Percentiles rank a stretch among this genome's conserved stretches.
These are phyloP conservation scores for Erebia ligea DNA, from an alignment of 2,888 invertebrate genomes.

Conservation along the genomic window DNA sequence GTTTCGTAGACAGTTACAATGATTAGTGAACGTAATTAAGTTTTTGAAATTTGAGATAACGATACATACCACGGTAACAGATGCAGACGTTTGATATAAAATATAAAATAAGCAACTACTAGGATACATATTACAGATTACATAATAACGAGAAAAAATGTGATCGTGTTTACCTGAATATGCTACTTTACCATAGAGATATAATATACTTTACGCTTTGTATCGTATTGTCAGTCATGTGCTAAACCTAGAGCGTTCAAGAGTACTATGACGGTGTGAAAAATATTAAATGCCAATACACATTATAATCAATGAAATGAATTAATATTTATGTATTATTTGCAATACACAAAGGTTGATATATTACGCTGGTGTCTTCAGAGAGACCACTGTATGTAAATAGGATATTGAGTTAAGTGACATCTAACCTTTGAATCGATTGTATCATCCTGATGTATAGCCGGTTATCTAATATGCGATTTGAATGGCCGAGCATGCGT, in stretches of 20 bases:
- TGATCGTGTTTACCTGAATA: too few species aligned
- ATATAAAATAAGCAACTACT: too few species aligned
- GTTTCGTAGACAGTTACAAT: conserved; percentile 2
- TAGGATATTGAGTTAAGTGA: conserved; percentile 38
- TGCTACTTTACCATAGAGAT: not conserved
- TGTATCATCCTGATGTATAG: conserved; percentile 36
- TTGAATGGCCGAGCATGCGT: conserved; percentile 14
- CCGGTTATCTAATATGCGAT: conserved; percentile 28
- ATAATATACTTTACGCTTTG: too few species aligned
- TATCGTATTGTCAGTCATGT: not conserved
- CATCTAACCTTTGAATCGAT: conserved; percentile 35
- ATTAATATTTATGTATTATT: conserved; percentile 12
- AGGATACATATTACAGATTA: too few species aligned
- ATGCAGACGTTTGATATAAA: too few species aligned
- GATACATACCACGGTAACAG: not conserved
- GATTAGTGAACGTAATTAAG: not conserved
- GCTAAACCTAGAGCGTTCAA: not conserved
- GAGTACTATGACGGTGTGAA: not conserved
- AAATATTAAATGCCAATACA: conserved; percentile 17
- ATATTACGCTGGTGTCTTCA: conserved; percentile 30
- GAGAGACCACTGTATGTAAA: conserved; percentile 37
- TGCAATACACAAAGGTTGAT: conserved; percentile 28
- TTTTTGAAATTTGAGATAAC: not conserved
- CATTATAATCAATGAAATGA: conserved; percentile 17
- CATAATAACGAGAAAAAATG: not conserved